Evolutionary conservation across 2,888 invertebrate species (phyloP), one percentile per base, ranked within the genome.

Genomic region (Tryphoninae sp.): DNA sequence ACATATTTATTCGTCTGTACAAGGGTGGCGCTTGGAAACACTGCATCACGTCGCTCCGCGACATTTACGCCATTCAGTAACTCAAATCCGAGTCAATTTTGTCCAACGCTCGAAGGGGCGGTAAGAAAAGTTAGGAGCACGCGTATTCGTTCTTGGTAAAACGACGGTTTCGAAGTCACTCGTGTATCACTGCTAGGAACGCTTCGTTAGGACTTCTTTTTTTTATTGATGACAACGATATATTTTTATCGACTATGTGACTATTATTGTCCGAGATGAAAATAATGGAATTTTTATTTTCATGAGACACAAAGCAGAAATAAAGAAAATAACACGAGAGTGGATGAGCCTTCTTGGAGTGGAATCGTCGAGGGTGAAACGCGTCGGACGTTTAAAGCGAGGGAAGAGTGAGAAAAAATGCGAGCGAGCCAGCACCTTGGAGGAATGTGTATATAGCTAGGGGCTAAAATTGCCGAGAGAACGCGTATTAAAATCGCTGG

Each of bases 401-500:
- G 26, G 61, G 16, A 75, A 58, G 76, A 79, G 80, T 71, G 81
- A 73, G 79, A 80, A 78, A 55, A 74, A 72, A 75, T 81, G 58
- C 62, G 61, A 79, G 82, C 80, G 81, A 81, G 78, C 73, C 62
- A 49, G 72, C 81, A 84, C 78, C 84, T 80, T 79, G 84, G 82
- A 84, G 88, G 89, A 90, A 90, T 89, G 89, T 88, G 90, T 88
- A 68, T 76, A 76, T 77, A 89, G 89, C 88, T 79, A 19, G 76
- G 62, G 11, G 83, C 86, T 91, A 91, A 92, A 92, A 93, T 92
- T 92, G 92, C 92, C 92, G 88, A 90, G 92, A 89, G 85, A 92
- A 92, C 91, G 93, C 92, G 93, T 93, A 93, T 93, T 93, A 93
- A 93, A 93, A 93, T 93, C 92, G 92, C 88, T 92, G 92, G 93